These are phyloP conservation scores for Drosophila nigromelanica DNA, from an alignment of 1,140 invertebrate genomes.

Conservation along the genomic window DNA sequence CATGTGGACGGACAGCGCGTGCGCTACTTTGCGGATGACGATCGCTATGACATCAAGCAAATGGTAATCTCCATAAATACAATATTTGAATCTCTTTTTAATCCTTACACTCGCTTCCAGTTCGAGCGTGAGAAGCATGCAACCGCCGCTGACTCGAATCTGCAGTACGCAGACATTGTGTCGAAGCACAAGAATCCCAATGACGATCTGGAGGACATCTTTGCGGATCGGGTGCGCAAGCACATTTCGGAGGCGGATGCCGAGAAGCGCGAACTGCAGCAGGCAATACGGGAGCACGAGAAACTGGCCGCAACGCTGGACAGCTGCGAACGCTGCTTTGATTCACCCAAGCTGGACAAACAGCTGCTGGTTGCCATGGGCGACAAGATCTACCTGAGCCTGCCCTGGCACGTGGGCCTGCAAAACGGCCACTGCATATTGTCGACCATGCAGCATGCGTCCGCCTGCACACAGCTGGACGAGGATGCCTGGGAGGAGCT, in stretches of 20 bases:
- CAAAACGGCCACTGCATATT: constrained; percentile 95
- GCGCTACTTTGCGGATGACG: constrained; percentile 95
- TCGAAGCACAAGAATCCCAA: constrained; percentile 88
- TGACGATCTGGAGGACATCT: constrained; percentile 94
- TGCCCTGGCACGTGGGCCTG: constrained; percentile 92
- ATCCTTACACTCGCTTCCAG: constrained; percentile 82
- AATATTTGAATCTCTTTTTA: neutral
- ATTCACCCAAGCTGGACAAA: constrained; percentile 91
- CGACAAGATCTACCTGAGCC: constrained; percentile 91
- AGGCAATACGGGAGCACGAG: constrained; percentile 90
- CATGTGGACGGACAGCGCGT: constrained; percentile 90
- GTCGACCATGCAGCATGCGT: constrained; percentile 91
- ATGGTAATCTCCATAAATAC: constrained; percentile 87
- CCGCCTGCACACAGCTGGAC: constrained; percentile 92
- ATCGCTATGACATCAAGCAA: constrained; percentile 92
- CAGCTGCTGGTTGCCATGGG: constrained; percentile 94
- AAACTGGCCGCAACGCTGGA: constrained; percentile 86
- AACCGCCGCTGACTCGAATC: constrained; percentile 92
- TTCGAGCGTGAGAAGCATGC: constrained; percentile 95
- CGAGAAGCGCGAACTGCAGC: constrained; percentile 87
- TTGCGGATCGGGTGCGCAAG: constrained; percentile 86
- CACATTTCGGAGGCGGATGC: constrained; percentile 87
- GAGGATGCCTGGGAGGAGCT: constrained; percentile 97
- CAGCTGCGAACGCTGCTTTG: constrained; percentile 93
- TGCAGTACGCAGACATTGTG: constrained; percentile 90